Base-by-base conservation (phyloP, 2,797 vertebrate genomes). In the Dermochelys coriacea region DNA sequence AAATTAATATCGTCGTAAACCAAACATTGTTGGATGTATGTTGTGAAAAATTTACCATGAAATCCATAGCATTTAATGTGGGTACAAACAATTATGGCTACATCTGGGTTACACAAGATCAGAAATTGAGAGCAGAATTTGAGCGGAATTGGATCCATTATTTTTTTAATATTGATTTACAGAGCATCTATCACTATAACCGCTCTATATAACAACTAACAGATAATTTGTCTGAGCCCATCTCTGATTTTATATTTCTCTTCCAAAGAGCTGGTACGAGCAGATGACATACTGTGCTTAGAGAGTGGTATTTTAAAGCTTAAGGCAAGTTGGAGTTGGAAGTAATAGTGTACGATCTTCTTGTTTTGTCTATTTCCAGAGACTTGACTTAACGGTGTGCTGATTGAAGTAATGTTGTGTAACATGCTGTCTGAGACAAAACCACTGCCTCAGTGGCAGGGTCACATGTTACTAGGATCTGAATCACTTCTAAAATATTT, bases 341-440 rank as follows among this genome's bases (percentile, higher is more conserved):
- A 27, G 3, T 4, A 68, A 12, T 34, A 37, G 2, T 0, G 3
- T 2, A 23, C 25, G 45, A 49, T 71, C 15, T 7, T 29, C 49
- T 21, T 6, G 15, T n/a, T 82, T 10, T 2, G 29, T 8, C 29
- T 27, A 8, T 41, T 59, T 18, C 12, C n/a, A 37, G 90, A 11
- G 15, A 5, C 15, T 29, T 27, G 45, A 12, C 7, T 21, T n/a
- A n/a, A 25, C 0, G 25, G n/a, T 0, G 5, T 4, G 55, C 50
- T 23, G 31, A 34, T 34, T 15, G 59, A 34, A 71, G 50, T 27
- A 37, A 37, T 10, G 6, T 37, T 52, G 5, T 54, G 49, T 52
- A 52, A 52, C 19, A 19, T 8, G 51, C 5, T 9, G 27, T 34
- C 77, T 41, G 12, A 74, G 23, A 74, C 37, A 45, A 74, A 71